Conservation (phyloP, 2,113 vertebrate genomes). For the Heterotilapia buettikoferi region DNA sequence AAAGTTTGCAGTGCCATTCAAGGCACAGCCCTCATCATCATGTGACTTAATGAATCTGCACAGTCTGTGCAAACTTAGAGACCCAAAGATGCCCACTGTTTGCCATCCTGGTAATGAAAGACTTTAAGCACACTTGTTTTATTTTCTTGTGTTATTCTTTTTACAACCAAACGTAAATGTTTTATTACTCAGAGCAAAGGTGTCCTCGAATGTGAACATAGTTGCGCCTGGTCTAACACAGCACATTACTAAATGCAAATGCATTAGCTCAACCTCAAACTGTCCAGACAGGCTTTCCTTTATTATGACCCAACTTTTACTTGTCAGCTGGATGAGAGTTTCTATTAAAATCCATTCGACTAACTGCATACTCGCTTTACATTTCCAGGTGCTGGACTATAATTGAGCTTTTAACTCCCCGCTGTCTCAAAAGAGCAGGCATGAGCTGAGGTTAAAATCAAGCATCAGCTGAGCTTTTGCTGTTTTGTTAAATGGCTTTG, state of each 20-base stretch:
- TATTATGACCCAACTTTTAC: neutral
- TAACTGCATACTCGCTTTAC: neutral
- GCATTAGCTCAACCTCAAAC: neutral
- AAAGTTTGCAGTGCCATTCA: neutral
- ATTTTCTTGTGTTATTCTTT: neutral
- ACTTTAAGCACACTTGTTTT: neutral
- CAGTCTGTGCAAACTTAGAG: neutral
- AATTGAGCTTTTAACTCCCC: neutral
- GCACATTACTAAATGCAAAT: neutral
- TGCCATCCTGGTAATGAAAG: neutral
- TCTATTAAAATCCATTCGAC: neutral
- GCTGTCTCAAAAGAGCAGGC: neutral
- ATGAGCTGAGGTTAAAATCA: neutral
- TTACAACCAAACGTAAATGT: neutral
- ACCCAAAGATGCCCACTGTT: neutral
- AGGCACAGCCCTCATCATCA: neutral
- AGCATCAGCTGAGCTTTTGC: neutral
- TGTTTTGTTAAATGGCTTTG: neutral
- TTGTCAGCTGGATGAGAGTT: neutral
- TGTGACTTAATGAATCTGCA: neutral
- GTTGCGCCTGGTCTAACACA: neutral
- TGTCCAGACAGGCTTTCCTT: neutral
- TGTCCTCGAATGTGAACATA: neutral
- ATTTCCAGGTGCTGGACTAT: constrained; percentile 7
- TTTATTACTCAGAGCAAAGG: neutral